Base-by-base conservation (phyloP, 1,140 invertebrate species). In the Zophobas atratus region DNA sequence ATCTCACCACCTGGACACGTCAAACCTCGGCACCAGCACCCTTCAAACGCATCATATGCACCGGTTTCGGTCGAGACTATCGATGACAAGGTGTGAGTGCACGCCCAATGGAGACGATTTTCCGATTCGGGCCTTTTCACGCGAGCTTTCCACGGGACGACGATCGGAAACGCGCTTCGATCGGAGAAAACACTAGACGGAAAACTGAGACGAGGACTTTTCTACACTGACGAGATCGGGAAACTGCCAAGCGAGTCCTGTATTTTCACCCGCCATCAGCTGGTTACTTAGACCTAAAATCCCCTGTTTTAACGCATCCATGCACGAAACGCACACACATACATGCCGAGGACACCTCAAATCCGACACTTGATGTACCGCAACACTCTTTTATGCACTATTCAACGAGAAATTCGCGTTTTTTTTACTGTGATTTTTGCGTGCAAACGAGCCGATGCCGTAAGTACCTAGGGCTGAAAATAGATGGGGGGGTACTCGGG, bases 391-490 rank as follows among this genome's bases (percentile, higher is more conserved):
- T 5, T 1, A 35, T 35, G 8, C 55, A 57, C 55, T 8, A 35
- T 57, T 57, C 33, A 35, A 57, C 55, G 55, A 34, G n/a, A 51
- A 55, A 67, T 63, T 57, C 43, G 8, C 33, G 36, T 75, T 81
- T 81, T 20, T 20, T 78, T 78, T 71, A 78, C 77, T 41, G 77
- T 75, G 77, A 78, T 82, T 81, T 85, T 83, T 81, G 80, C 82
- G 84, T 82, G 76, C 79, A 78, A 82, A 82, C 77, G 81, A 83
- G 77, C 78, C 81, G 84, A 86, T 84, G 84, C 84, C 83, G 83
- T 84, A 86, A 85, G 84, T 87, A 85, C 86, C 85, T 87, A 83
- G 84, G 84, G 84, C 86, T 86, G 86, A 87, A 86, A 85, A 86
- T 86, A 86, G 84, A 86, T 86, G 85, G 86, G 81, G 83, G 83